Conservation (phyloP, 2,113 vertebrate species). For the Zosterops lateralis region DNA sequence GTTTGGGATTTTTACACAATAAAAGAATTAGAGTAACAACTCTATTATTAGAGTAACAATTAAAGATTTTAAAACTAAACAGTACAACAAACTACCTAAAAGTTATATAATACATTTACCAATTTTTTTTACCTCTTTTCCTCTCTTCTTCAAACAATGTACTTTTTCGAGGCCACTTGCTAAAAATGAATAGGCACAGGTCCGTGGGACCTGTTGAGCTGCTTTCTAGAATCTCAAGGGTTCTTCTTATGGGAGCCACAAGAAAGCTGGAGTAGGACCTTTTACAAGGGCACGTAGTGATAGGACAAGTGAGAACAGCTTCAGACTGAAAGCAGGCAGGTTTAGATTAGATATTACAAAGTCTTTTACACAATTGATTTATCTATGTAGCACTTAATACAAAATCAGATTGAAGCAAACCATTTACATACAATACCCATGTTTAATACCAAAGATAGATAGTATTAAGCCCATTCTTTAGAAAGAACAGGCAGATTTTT, state of each 20-base stretch:
- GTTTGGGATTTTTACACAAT: neutral
- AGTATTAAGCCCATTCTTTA: neutral
- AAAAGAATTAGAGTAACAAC: neutral
- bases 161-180: rapidly evolving
- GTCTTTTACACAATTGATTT: neutral
- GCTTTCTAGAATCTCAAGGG: neutral
- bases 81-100: neutral
- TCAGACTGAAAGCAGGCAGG: neutral
- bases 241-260: too few relatives aligned
- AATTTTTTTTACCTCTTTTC: neutral
- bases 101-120: neutral
- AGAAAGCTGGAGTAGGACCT: neutral
- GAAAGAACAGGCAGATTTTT: neutral
- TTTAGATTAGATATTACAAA: neutral
- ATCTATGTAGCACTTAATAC: neutral
- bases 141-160: neutral
- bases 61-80: neutral
- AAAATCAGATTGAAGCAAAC: neutral
- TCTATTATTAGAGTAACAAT: neutral
- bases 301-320: neutral
- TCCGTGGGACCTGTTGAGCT: neutral
- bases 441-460: neutral
- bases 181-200: neutral
- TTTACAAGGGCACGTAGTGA: neutral
- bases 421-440: neutral